Conservation (phyloP, 2,113 vertebrate species). For the Odontophorus gujanensis region DNA sequence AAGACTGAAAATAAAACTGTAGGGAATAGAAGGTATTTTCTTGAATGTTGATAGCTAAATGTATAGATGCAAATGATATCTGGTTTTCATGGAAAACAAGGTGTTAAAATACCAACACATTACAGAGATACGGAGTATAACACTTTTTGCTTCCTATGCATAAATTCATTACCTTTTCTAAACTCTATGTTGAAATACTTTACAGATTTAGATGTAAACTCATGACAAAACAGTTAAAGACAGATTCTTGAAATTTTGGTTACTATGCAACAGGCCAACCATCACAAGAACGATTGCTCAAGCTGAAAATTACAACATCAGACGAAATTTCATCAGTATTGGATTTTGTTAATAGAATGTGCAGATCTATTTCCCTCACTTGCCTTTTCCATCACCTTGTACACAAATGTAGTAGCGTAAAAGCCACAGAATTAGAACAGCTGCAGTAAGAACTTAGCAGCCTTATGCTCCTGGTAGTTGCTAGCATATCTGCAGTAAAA, state of each 20-base stretch:
- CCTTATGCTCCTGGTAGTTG: constrained; percentile 52
- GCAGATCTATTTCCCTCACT: background rate
- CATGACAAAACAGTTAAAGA: background rate
- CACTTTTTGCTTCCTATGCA: background rate
- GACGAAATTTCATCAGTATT: background rate
- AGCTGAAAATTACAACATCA: background rate
- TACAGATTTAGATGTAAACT: background rate
- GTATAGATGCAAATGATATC: background rate
- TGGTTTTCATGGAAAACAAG: background rate
- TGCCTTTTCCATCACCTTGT: background rate
- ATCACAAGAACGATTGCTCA: background rate
- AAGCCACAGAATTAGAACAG: constrained; percentile 19
- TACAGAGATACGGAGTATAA: background rate
- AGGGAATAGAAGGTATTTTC: background rate
- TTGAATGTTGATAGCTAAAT: background rate
- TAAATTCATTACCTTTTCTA: background rate
- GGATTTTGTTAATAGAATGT: background rate
- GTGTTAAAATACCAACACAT: background rate
- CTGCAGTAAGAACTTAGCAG: background rate
- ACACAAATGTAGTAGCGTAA: constrained; percentile 27
- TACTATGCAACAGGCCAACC: background rate
- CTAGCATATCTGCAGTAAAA: constrained; percentile 19
- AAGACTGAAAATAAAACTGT: background rate
- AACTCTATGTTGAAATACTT: background rate
- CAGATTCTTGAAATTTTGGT: background rate